These are phyloP conservation scores for Campopleginae sp. DNA, from an alignment of 2,888 invertebrate species.

Conservation along the genomic window DNA sequence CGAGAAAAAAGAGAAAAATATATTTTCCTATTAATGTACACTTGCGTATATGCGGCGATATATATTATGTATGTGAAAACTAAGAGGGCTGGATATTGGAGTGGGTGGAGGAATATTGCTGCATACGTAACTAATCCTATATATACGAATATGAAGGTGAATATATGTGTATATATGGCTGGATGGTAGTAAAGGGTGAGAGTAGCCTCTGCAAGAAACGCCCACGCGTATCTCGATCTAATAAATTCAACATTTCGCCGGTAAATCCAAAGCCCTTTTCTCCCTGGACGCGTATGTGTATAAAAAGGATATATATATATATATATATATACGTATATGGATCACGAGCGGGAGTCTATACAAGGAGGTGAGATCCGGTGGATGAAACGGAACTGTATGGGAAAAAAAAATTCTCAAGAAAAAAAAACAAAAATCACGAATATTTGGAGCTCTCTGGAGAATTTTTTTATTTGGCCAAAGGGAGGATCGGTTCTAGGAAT, in stretches of 20 bases:
- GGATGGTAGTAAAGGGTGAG: slow-evolving; percentile 47
- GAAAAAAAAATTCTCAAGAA: background rate
- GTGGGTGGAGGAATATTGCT: slow-evolving; percentile 67
- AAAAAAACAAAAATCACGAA: slow-evolving; percentile 19
- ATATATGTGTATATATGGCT: background rate
- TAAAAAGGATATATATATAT: background rate
- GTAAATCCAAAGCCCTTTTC: slow-evolving; percentile 51
- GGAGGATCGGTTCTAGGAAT: slow-evolving; percentile 76
- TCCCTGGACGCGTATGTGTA: background rate
- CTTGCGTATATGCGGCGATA: background rate
- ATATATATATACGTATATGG: background rate
- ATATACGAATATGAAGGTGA: background rate
- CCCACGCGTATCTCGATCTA: slow-evolving; percentile 84
- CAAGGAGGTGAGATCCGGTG: slow-evolving; percentile 59
- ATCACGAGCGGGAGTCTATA: slow-evolving; percentile 21
- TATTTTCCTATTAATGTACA: background rate
- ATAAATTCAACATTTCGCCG: slow-evolving; percentile 83
- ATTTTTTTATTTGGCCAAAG: slow-evolving; percentile 10
- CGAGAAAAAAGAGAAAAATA: background rate
- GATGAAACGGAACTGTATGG: slow-evolving; percentile 37
- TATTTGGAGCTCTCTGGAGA: slow-evolving; percentile 25
- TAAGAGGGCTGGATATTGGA: slow-evolving; percentile 77
- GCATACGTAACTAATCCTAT: slow-evolving; percentile 70
- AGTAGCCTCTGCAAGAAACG: slow-evolving; percentile 77
- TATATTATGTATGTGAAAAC: slow-evolving; percentile 23